Base-by-base conservation (phyloP, 1,140 invertebrate species). In the Drosophila nebulosa region DNA sequence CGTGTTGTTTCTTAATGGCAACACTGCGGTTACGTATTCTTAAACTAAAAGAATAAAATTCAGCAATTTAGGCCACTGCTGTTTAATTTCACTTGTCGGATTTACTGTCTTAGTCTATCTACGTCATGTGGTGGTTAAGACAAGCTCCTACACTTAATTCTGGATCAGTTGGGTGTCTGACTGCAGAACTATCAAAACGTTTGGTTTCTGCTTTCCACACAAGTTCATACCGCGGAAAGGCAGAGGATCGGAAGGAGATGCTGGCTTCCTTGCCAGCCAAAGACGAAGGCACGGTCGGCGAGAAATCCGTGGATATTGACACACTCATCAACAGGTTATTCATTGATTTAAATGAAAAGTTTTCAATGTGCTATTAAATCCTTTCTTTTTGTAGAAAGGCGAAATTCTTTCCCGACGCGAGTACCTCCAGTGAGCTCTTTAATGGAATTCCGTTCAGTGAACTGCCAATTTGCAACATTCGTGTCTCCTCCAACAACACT, bases 401-500 rank as follows among this genome's bases (percentile, higher is more conserved):
- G 36, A 93, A 95, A 52, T 91, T 95, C 61, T 98, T 97, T 91
- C 97, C 97, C 3, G 94, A 95, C 90, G 92, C 93, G 62, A 93
- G 94, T 67, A 96, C 96, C 1, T 94, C 95, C 53, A 93, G 95
- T 68, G 92, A 92, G 79, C 71, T 97, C n/a, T 96, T 97, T 90
- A 93, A 96, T 90, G 96, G 96, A 7, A 91, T 95, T 0, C 94
- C 94, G 10, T 99, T 95, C 91, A 95, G 95, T 89, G 93, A 97
- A 14, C 85, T 98, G 30, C 97, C 96, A 1, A 94, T 98, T 65
- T 93, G 95, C 68, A 95, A 98, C 90, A 95, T 98, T 27, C 94
- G 95, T 85, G 94, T 95, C 9, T 94, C 95, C 10, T 93, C 93
- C 64, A 99, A 99, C 92, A 99, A 99, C 91, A 98, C 97, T 12